A percentile compares a stretch with the other conserved stretches of the same genome.
Conservation (phyloP, 2,888 invertebrate species). For the Cepaea hortensis region DNA sequence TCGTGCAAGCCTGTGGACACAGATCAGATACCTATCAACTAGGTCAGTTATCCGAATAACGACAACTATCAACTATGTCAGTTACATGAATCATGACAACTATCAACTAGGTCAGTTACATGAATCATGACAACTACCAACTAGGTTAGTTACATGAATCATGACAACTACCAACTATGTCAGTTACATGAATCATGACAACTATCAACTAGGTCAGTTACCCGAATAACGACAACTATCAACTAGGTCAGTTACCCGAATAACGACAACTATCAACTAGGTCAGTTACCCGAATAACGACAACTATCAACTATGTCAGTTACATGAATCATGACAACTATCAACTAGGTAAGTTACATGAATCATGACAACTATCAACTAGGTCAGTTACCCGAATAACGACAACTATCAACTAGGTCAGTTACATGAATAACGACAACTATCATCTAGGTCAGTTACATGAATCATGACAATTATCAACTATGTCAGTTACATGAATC, state of each 20-base stretch:
- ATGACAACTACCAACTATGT: conserved; percentile 58
- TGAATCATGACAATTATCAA: no score
- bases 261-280: conserved; percentile 57
- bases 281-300: conserved; percentile 48
- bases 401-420: no score
- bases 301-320: background rate
- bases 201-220: conserved; percentile 59
- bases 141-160: conserved; percentile 54
- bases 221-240: conserved; percentile 46
- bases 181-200: conserved; percentile 34
- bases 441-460: no score
- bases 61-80: conserved; percentile 58
- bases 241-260: conserved; percentile 56
- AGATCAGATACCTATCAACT: conserved; percentile 45
- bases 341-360: background rate
- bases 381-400: no score
- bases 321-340: background rate
- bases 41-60: no score
- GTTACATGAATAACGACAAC: no score
- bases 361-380: no score
- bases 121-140: conserved; percentile 49
- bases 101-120: conserved; percentile 59
- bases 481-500: no score
- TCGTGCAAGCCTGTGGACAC: conserved; percentile 63
- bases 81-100: conserved; percentile 35